These are phyloP conservation scores for Gopherus evgoodei DNA, from an alignment of 2,113 vertebrate species.

Conservation along the genomic window DNA sequence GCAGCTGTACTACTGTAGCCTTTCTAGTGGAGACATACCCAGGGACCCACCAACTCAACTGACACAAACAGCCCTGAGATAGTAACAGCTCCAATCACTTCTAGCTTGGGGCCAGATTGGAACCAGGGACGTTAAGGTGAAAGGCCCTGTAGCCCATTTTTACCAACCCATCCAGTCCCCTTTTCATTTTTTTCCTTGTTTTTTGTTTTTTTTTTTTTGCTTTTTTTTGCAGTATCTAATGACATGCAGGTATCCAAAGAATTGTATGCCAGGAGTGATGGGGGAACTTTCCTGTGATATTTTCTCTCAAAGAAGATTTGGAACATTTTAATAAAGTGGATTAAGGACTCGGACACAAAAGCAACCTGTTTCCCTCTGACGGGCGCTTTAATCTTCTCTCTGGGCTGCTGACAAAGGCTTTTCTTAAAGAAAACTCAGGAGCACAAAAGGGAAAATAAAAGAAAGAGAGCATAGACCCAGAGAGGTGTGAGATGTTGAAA, in stretches of 20 bases:
- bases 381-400: conserved; percentile 76
- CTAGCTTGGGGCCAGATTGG: conserved; percentile 32
- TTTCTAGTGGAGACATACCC: conserved; percentile 39
- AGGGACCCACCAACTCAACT: background rate
- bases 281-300: conserved; percentile 74
- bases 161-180: conserved; percentile 43
- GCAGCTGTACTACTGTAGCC: conserved; percentile 13
- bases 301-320: conserved; percentile 71
- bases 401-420: conserved; percentile 68
- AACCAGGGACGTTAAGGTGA: conserved; percentile 38
- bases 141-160: conserved; percentile 15
- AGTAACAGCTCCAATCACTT: conserved; percentile 45
- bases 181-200: conserved; percentile 36
- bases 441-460: conserved; percentile 69
- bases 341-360: conserved; percentile 77
- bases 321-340: conserved; percentile 81
- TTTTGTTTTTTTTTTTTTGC: conserved; percentile 23
- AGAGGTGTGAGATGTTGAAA: conserved; percentile 64
- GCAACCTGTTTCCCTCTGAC: conserved; percentile 73
- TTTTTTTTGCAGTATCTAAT: conserved; percentile 50
- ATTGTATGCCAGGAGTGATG: conserved; percentile 62
- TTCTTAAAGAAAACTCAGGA: conserved; percentile 71
- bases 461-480: conserved; percentile 38
- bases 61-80: conserved; percentile 24
- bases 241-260: conserved; percentile 65